Conservation (phyloP, 2,113 vertebrate genomes). For the Tichodroma muraria region DNA sequence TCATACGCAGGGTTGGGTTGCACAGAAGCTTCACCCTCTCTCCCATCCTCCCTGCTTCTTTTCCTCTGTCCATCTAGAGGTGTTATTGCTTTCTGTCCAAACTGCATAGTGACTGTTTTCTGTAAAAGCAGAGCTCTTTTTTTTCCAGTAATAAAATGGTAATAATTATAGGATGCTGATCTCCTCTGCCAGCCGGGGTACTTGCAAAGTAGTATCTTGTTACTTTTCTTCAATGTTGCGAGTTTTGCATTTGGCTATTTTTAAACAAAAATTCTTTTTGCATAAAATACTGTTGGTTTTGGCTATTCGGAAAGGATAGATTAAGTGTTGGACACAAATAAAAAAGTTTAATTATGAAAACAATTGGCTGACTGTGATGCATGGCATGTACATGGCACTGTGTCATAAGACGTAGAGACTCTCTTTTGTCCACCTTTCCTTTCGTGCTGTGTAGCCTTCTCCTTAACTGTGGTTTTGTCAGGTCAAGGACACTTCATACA, state of each 20-base stretch:
- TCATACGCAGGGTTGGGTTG: background rate
- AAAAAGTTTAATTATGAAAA: background rate
- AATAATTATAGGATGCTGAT: background rate
- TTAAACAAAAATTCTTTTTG: background rate
- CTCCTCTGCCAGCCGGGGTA: background rate
- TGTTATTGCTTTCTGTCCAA: background rate
- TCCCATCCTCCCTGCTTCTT: background rate
- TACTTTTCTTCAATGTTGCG: background rate
- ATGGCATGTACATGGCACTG: background rate
- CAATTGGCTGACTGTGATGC: background rate
- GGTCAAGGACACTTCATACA: background rate
- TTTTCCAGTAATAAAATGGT: background rate
- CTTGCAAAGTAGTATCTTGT: background rate
- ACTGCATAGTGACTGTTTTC: background rate
- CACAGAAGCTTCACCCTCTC: background rate
- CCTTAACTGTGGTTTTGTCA: background rate
- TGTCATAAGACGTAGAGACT: background rate
- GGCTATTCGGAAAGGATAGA: background rate
- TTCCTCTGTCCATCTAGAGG: background rate
- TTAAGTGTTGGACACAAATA: background rate
- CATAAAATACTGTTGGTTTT: background rate
- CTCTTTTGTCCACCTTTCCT: background rate
- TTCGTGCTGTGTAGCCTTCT: background rate
- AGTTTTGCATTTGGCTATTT: background rate
- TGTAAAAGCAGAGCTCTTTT: background rate